phyloP scores from a whole-genome alignment of 2,888 invertebrate genomes.

The Oxycera nigricornis region DNA sequence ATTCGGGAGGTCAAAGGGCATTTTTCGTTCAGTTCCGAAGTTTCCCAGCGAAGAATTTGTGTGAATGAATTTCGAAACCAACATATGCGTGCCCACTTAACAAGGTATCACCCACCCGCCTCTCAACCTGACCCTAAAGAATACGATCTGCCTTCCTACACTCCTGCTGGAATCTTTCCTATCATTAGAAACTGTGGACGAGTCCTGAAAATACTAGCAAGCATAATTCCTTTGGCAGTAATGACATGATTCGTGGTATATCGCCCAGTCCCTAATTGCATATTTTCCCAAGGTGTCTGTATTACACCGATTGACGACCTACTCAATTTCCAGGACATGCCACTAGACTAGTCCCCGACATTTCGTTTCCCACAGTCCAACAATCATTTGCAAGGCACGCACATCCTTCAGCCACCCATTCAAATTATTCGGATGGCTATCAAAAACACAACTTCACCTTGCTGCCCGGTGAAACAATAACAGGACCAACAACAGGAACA shows the following conservation, averaged over 20 bases:
- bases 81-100: too few species aligned
- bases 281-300: slow-evolving; percentile 23
- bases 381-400: slow-evolving; percentile 28
- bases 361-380: slow-evolving; percentile 36
- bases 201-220: too few species aligned
- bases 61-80: too few species aligned
- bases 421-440: neutral
- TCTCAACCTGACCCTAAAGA: too few species aligned
- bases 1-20: too few species aligned
- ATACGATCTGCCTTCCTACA: too few species aligned
- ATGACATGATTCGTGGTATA: neutral
- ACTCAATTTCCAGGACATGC: slow-evolving; percentile 32
- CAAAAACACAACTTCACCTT: slow-evolving; percentile 9
- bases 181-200: too few species aligned
- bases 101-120: too few species aligned
- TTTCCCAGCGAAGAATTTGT: too few species aligned
- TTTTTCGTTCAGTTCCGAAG: too few species aligned
- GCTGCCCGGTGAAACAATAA: slow-evolving; percentile 12
- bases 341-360: slow-evolving; percentile 1
- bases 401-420: slow-evolving; percentile 7
- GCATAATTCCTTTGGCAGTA: too few species aligned
- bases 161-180: too few species aligned
- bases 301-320: neutral
- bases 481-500: slow-evolving; percentile 11
- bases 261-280: slow-evolving; percentile 24